These are phyloP conservation scores for Drosophila athabasca DNA, from an alignment of 1,140 invertebrate species.

Conservation along the genomic window DNA sequence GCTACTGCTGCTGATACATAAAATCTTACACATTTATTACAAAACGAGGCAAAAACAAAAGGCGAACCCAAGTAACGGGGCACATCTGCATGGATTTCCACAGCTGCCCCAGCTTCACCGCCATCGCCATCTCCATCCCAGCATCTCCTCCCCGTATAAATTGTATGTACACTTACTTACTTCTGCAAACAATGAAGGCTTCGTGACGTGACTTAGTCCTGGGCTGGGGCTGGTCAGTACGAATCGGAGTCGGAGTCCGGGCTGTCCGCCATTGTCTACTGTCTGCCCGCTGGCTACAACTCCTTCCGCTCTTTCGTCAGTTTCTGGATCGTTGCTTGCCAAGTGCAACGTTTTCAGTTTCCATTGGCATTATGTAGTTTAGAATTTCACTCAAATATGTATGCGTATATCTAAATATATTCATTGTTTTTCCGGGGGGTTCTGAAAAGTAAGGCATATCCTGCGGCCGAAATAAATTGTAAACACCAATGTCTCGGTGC, in stretches of 20 bases:
- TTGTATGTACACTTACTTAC: slow-evolving; percentile 81
- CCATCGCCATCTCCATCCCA: no score
- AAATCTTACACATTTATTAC: slow-evolving; percentile 73
- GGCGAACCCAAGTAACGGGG: slow-evolving; percentile 62
- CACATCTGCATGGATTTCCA: slow-evolving; percentile 75
- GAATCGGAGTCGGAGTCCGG: slow-evolving; percentile 2
- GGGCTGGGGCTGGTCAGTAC: slow-evolving; percentile 51
- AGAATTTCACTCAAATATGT: slow-evolving; percentile 70
- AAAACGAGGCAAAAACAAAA: slow-evolving; percentile 71
- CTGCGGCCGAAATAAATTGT: slow-evolving; percentile 62
- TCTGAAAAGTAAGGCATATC: slow-evolving; percentile 61
- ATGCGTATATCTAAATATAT: slow-evolving; percentile 49
- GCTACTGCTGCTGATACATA: slow-evolving; percentile 25
- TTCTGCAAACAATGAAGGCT: slow-evolving; percentile 75
- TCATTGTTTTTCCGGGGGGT: slow-evolving; percentile 42
- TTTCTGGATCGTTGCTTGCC: slow-evolving; percentile 61
- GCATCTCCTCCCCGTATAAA: slow-evolving; percentile 58
- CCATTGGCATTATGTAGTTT: slow-evolving; percentile 72
- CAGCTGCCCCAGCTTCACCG: not conserved
- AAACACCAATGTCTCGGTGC: slow-evolving; percentile 36
- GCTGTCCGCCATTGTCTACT: slow-evolving; percentile 57
- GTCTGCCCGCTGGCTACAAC: slow-evolving; percentile 1
- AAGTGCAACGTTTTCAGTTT: slow-evolving; percentile 79
- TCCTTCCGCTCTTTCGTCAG: not conserved
- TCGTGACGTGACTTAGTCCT: slow-evolving; percentile 73